phyloP scores from a whole-genome alignment of 2,113 vertebrate genomes.

The Empidonax alnorum region DNA sequence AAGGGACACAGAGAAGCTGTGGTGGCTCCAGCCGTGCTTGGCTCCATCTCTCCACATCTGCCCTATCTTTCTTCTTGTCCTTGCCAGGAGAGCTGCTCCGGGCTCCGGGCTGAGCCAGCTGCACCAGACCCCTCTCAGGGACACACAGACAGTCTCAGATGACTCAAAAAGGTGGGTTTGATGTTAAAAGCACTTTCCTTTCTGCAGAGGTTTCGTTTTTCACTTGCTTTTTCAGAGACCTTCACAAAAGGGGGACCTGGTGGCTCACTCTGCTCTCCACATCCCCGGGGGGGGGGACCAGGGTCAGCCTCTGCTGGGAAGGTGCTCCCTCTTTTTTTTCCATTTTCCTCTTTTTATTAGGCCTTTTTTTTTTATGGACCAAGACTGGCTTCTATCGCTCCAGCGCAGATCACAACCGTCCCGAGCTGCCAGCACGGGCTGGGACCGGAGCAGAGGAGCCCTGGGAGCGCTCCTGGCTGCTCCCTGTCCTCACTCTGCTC shows the following conservation, averaged over 20 bases:
- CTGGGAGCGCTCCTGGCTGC: neutral
- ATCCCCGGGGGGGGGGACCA: rapidly evolving
- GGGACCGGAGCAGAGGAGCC: neutral
- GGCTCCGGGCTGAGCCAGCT: neutral
- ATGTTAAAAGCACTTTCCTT: neutral
- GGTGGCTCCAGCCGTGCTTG: neutral
- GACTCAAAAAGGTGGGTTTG: rapidly evolving
- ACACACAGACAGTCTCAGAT: neutral
- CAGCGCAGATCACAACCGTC: rapidly evolving
- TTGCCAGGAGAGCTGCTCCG: neutral
- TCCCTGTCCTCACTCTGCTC: neutral
- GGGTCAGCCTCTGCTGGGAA: neutral
- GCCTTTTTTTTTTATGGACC: neutral
- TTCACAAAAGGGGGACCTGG: neutral
- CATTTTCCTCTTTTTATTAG: neutral
- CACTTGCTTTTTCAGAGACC: neutral
- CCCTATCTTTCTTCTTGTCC: neutral
- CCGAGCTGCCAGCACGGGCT: neutral
- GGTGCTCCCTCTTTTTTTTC: rapidly evolving
- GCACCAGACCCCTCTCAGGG: neutral
- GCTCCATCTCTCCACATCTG: neutral
- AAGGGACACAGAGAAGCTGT: neutral
- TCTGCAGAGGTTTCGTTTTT: neutral
- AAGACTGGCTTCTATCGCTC: neutral
- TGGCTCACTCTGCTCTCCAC: rapidly evolving